These are phyloP conservation scores for Macrobrachium nipponense DNA, from an alignment of 1,140 invertebrate species.

Conservation along the genomic window DNA sequence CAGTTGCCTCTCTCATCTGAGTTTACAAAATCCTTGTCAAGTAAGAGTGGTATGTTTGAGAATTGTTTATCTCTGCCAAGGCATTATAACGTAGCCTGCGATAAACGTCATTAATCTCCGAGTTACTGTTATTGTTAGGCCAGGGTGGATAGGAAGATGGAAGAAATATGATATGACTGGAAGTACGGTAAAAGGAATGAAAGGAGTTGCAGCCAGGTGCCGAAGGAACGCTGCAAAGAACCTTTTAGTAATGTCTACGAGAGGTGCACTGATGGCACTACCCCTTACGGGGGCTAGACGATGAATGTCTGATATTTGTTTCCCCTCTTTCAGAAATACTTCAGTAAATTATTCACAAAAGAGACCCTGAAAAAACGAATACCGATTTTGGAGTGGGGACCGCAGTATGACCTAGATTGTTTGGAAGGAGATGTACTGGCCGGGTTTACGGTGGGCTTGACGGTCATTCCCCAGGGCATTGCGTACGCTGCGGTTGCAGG, in stretches of 20 bases:
- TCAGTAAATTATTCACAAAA: slow-evolving; percentile 24
- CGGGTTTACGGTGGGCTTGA: slow-evolving; percentile 86
- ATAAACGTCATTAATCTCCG: neutral
- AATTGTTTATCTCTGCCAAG: neutral
- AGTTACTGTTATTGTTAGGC: too few relatives aligned
- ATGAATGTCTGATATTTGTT: neutral
- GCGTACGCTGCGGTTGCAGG: slow-evolving; percentile 86
- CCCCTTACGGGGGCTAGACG: too few relatives aligned
- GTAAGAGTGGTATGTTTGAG: too few relatives aligned
- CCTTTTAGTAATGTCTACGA: too few relatives aligned
- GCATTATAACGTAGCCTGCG: neutral
- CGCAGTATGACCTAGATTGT: slow-evolving; percentile 75
- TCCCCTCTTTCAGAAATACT: slow-evolving; percentile 4
- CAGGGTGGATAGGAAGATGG: too few relatives aligned
- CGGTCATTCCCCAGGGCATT: slow-evolving; percentile 87
- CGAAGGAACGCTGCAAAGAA: too few relatives aligned
- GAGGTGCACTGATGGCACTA: too few relatives aligned
- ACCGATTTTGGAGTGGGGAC: slow-evolving; percentile 77
- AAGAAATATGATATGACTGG: too few relatives aligned
- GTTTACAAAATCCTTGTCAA: too few relatives aligned
- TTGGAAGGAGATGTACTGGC: slow-evolving; percentile 81
- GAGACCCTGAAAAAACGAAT: slow-evolving; percentile 67
- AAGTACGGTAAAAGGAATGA: too few relatives aligned
- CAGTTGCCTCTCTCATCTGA: too few relatives aligned
- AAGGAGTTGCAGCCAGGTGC: too few relatives aligned